Conservation (phyloP, 23 tunicate genomes). For the Aplidium turbinatum region DNA sequence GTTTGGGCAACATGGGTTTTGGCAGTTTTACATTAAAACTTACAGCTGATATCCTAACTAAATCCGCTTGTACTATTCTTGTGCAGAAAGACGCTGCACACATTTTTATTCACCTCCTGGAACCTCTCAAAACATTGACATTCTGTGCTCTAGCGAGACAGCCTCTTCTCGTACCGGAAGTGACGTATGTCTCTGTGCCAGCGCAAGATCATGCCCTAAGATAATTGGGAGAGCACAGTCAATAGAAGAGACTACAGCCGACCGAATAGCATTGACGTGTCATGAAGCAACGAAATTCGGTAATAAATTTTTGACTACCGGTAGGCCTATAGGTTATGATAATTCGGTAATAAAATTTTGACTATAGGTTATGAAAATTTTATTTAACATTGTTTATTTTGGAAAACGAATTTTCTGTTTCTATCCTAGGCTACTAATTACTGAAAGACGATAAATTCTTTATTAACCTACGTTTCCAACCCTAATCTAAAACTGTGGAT, state of each 20-base stretch:
- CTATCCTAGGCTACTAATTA: too few relatives aligned
- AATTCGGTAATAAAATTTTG: too few relatives aligned
- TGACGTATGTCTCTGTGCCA: slow-evolving; percentile 8
- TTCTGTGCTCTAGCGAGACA: slow-evolving; percentile 2
- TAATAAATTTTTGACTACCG: too few relatives aligned
- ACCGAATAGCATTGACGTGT: slow-evolving; percentile 3
- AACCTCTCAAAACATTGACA: not conserved
- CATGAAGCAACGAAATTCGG: slow-evolving; percentile 12
- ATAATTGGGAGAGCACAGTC: slow-evolving; percentile 13
- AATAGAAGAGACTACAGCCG: not conserved
- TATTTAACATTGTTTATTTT: too few relatives aligned
- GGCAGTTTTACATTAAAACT: not conserved
- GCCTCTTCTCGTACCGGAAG: not conserved
- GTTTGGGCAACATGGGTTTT: not conserved
- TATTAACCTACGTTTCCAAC: too few relatives aligned
- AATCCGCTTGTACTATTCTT: not conserved
- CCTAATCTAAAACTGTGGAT: too few relatives aligned
- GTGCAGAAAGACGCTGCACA: not conserved
- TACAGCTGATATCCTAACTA: not conserved
- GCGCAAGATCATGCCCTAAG: slow-evolving; percentile 8
- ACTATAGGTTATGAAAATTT: too few relatives aligned
- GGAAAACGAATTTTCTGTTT: too few relatives aligned
- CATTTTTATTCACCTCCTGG: slow-evolving; percentile 12
- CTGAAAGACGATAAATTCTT: too few relatives aligned
- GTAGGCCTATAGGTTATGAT: too few relatives aligned